Base-by-base conservation (phyloP, 1,140 invertebrate genomes). In the Bombus picipes region DNA sequence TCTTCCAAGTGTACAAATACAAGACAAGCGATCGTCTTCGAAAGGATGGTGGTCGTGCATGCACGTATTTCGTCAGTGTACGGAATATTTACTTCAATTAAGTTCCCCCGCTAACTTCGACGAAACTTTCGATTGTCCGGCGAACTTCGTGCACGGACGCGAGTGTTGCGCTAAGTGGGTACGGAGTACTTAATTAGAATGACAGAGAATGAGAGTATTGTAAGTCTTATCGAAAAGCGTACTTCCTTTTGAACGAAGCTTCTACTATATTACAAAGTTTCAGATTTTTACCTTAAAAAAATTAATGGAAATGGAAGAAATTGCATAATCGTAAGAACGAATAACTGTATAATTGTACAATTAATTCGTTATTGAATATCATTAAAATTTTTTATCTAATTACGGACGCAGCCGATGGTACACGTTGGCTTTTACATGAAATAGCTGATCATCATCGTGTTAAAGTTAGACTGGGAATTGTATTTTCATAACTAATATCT, bases 61-160 rank as follows among this genome's bases (percentile, higher is more conserved):
- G 70, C 28, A 41, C 66, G 70, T 37, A 53, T 53, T 72, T 9
- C 83, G 13, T n/a, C 53, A 18, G n/a, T 78, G 39, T 66, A 73
- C 25, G 34, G 77, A 65, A 81, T 85, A 85, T 85, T 85, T 85
- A 80, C 83, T 39, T 66, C 13, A 34, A 34, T 12, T 6, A 73
- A 85, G 68, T 81, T 81, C 28, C 32, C 5, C 8, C 25, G 10
- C 13, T 41, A 84, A 79, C 75, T 84, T 57, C 13, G 25, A 13
- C 4, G 28, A n/a, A 85, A 85, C 78, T 85, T 85, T 85, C 71
- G 71, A 85, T 75, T 85, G 84, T 75, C 84, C 71, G 70, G 15
- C 37, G 71, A 68, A 85, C 84, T 85, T 66, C 28, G 62, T 37
- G 53, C 9, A n/a, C 53, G n/a, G 39, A n/a, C 34, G 65, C 39